These are phyloP conservation scores for Phalanger gymnotis DNA, from an alignment of 2,797 vertebrate species.

Conservation along the genomic window DNA sequence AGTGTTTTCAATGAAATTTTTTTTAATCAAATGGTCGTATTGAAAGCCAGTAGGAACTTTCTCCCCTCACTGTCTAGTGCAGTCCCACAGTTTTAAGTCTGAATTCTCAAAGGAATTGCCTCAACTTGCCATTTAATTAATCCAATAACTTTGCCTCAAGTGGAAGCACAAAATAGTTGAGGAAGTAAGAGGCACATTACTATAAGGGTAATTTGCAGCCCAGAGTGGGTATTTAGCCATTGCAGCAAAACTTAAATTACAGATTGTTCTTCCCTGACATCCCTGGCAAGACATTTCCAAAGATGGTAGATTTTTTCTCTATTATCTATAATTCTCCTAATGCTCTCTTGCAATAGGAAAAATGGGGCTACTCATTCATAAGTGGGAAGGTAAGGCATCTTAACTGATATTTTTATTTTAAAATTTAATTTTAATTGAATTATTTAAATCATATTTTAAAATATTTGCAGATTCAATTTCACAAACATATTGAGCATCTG, in stretches of 20 bases:
- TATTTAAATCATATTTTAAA: background rate
- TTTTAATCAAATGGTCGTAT: background rate
- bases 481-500: background rate
- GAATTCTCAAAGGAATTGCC: background rate
- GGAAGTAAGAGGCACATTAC: background rate
- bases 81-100: background rate
- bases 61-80: constrained; percentile 7
- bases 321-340: background rate
- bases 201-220: background rate
- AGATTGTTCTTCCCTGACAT: background rate
- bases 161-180: background rate
- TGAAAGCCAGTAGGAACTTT: background rate
- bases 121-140: background rate
- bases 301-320: background rate
- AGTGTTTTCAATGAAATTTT: constrained; percentile 19
- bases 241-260: background rate
- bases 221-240: background rate
- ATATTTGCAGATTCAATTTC: background rate
- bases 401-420: background rate
- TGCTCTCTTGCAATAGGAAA: background rate
- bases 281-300: background rate
- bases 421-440: background rate
- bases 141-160: background rate
- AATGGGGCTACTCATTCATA: background rate
- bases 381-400: background rate